Conservation (phyloP, 2,888 invertebrate species). For the Amphipoea oculea region DNA sequence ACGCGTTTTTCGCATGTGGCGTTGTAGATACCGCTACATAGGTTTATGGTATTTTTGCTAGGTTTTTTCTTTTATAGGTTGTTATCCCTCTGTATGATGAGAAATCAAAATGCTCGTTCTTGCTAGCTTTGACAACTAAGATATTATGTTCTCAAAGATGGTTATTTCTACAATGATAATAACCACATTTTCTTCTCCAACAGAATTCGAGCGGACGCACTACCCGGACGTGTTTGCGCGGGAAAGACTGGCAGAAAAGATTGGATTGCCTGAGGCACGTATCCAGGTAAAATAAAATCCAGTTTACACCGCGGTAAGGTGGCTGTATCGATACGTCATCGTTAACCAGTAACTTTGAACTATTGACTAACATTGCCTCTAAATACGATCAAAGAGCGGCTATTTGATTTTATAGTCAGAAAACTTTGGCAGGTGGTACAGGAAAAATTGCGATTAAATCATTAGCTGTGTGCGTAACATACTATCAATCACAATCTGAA, state of each 20-base stretch:
- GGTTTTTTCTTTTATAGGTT: too few relatives aligned
- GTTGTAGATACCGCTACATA: too few relatives aligned
- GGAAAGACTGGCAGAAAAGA: constrained; percentile 98
- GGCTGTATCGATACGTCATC: constrained; percentile 76
- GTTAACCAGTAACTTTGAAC: constrained; percentile 40
- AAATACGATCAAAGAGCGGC: not conserved
- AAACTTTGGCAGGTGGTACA: not conserved
- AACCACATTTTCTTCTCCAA: constrained; percentile 29
- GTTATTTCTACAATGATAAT: not conserved
- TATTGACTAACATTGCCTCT: constrained; percentile 39
- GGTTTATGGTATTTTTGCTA: too few relatives aligned
- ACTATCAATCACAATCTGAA: too few relatives aligned
- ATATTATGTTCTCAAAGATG: not conserved
- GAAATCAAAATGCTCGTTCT: not conserved
- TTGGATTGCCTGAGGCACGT: constrained; percentile 99
- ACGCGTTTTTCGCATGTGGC: too few relatives aligned
- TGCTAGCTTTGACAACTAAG: not conserved
- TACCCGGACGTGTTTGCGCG: constrained; percentile 99
- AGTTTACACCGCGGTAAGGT: constrained; percentile 87
- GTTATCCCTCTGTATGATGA: too few relatives aligned
- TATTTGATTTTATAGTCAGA: not conserved
- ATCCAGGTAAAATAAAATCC: constrained; percentile 97
- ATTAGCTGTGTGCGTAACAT: too few relatives aligned
- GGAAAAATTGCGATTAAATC: not conserved
- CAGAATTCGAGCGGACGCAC: constrained; percentile 99